Evolutionary conservation across 1,140 invertebrate species (phyloP).

Genomic region (Stratiolaelaps scimitus): DNA sequence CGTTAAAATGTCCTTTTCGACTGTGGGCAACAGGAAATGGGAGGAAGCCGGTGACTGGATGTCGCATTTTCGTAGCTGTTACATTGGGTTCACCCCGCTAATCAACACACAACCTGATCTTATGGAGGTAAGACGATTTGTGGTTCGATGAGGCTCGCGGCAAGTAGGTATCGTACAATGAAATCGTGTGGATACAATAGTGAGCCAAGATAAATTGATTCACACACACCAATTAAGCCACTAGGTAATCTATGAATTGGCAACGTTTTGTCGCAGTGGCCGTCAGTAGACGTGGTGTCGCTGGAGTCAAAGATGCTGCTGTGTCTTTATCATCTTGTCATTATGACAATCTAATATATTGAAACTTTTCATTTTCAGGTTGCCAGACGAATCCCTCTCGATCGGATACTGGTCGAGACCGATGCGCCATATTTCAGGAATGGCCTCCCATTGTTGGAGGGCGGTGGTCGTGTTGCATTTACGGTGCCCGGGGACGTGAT

Average conservation of each 20-base stretch:
- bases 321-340: no score
- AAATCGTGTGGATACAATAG: no score
- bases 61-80: not conserved
- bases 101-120: constrained; percentile 27
- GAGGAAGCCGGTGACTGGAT: constrained; percentile 16
- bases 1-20: not conserved
- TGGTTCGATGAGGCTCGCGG: no score
- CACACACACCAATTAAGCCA: no score
- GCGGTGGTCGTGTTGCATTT: not conserved
- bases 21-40: not conserved
- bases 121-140: not conserved
- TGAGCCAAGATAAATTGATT: no score
- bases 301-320: no score
- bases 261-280: no score
- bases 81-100: constrained; percentile 12
- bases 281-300: no score
- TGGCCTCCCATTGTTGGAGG: not conserved
- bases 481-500: constrained; percentile 16
- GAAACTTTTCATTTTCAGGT: constrained; percentile 1
- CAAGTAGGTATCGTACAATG: no score
- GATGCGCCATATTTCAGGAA: constrained; percentile 8
- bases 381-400: not conserved
- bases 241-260: no score
- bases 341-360: no score
- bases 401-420: constrained; percentile 20